Percentiles rank a stretch among this genome's conserved stretches.
These are phyloP conservation scores for Myotis davidii DNA, from an alignment of 2,113 vertebrate species.

Conservation along the genomic window DNA sequence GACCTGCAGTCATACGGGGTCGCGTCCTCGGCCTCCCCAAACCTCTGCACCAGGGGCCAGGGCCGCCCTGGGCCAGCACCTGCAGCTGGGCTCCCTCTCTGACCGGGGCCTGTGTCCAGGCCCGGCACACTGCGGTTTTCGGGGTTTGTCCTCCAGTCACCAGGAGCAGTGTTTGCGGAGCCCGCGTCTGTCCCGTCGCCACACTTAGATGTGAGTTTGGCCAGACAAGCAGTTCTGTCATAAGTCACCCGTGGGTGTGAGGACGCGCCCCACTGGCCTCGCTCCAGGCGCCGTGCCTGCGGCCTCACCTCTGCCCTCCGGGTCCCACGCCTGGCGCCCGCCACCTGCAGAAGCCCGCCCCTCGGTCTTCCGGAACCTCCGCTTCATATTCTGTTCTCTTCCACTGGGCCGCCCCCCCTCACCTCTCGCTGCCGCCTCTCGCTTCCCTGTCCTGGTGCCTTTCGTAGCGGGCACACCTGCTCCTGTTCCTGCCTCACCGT, in stretches of 20 bases:
- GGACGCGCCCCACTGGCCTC: not conserved
- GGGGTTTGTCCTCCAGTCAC: not conserved
- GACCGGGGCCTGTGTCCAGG: not conserved
- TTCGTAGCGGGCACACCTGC: not conserved
- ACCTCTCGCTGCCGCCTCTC: no score
- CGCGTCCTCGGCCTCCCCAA: not conserved
- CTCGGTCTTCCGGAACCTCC: not conserved
- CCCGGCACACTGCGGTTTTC: no score
- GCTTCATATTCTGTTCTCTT: not conserved
- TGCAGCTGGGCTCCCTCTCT: not conserved
- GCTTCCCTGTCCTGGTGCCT: no score
- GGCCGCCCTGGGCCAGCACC: not conserved
- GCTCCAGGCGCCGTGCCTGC: no score
- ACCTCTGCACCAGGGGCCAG: not conserved
- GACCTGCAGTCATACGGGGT: not conserved
- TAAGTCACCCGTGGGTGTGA: not conserved
- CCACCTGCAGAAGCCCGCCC: not conserved
- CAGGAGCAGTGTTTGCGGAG: not conserved
- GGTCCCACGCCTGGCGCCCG: no score
- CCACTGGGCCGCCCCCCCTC: no score
- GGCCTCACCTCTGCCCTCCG: no score
- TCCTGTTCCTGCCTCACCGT: not conserved
- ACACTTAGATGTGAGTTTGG: not conserved
- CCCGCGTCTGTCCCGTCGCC: not conserved
- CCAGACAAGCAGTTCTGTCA: accelerated